These are phyloP conservation scores for Eumaeus atala DNA, from an alignment of 1,140 invertebrate species.

Conservation along the genomic window DNA sequence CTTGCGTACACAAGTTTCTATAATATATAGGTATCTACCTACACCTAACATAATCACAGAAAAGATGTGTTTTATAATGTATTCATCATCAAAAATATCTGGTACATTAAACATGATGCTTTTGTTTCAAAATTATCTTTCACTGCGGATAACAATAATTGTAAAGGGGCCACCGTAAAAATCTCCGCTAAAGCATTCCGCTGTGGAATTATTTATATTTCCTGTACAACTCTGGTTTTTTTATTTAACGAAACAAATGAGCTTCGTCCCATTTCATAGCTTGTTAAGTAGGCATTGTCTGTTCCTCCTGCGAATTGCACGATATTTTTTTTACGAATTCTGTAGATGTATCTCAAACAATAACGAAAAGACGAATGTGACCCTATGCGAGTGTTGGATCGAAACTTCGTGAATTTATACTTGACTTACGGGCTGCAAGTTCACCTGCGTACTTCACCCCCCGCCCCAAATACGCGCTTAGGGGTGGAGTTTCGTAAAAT, in stretches of 20 bases:
- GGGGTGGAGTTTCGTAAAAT: too few relatives aligned
- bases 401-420: too few relatives aligned
- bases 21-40: too few relatives aligned
- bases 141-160: conserved; percentile 4
- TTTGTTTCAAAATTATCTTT: conserved; percentile 5
- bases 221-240: conserved; percentile 21
- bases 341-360: too few relatives aligned
- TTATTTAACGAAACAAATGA: conserved; percentile 29
- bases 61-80: too few relatives aligned
- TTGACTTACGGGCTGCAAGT: too few relatives aligned
- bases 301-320: conserved; percentile 19
- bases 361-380: too few relatives aligned
- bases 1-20: too few relatives aligned
- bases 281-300: conserved; percentile 24
- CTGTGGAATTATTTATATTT: conserved; percentile 18
- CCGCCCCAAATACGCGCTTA: too few relatives aligned
- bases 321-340: conserved; percentile 10
- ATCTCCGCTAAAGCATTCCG: conserved; percentile 3
- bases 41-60: not conserved
- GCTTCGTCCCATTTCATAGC: conserved; percentile 27
- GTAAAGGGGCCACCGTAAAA: not conserved
- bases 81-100: not conserved
- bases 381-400: too few relatives aligned
- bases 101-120: not conserved
- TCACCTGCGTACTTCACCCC: too few relatives aligned